Percentiles rank a stretch among this genome's conserved stretches.
Conservation (phyloP, 2,888 invertebrate species). For the Drosophila mimica region DNA sequence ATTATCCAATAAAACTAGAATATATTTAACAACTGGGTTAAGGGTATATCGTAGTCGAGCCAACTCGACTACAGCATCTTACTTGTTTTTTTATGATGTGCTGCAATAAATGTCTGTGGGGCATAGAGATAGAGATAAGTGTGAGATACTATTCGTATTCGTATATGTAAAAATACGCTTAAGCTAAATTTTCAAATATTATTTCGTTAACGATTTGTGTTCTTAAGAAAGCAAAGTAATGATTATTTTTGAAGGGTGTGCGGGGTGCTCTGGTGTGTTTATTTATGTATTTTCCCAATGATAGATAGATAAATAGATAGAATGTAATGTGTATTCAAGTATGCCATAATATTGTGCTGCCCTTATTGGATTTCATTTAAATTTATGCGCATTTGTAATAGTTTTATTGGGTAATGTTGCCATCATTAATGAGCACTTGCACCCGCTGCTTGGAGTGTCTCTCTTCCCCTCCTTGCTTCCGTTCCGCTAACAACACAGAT, state of each 20-base stretch:
- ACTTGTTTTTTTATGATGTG: too few species aligned
- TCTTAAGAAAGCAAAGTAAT: neutral
- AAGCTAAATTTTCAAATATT: neutral
- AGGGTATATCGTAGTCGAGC: too few species aligned
- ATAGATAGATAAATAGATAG: neutral
- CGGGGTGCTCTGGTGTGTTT: slow-evolving; percentile 29
- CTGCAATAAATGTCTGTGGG: neutral
- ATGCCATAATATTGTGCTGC: slow-evolving; percentile 45
- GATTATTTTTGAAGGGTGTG: neutral
- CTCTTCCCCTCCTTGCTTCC: slow-evolving; percentile 1
- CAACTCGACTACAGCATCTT: too few species aligned
- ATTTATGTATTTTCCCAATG: slow-evolving; percentile 43
- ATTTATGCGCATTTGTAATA: slow-evolving; percentile 75
- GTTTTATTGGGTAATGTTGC: slow-evolving; percentile 61
- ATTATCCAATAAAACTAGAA: too few species aligned
- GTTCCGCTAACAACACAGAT: slow-evolving; percentile 46
- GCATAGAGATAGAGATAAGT: neutral
- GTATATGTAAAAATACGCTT: too few species aligned
- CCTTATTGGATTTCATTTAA: slow-evolving; percentile 38
- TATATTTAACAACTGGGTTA: too few species aligned
- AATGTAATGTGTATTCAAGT: slow-evolving; percentile 25
- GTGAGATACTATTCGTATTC: neutral
- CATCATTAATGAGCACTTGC: slow-evolving; percentile 74
- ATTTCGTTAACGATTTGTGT: neutral
- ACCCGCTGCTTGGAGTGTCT: slow-evolving; percentile 17